Evolutionary conservation across 2,888 invertebrate species (phyloP), one percentile per base, ranked within the genome.

Genomic region (Diachrysia chrysitis): DNA sequence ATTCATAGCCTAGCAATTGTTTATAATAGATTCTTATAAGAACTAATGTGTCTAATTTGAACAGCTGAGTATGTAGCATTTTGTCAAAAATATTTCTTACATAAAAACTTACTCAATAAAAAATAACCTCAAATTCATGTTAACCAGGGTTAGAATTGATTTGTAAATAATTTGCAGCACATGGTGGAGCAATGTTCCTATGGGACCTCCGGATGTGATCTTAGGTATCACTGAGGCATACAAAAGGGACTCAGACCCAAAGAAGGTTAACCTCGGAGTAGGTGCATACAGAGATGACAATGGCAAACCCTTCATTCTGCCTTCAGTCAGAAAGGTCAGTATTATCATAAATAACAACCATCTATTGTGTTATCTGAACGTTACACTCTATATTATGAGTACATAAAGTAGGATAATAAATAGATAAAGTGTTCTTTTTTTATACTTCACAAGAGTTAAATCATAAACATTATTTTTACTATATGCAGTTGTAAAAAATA

Each of bases 151-250:
- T 10, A 32, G 10, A 32, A 32, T 1, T 10, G 0, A 10, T 1
- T 32, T 32, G 9, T 10, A 32, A 32, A 10, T 32, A 10, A 10
- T 61, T 90, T 87, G 12, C 80, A 98, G 98, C 88, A 97, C 97
- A 81, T 98, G 97, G 97, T 99, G 98, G 97, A 93, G 96, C 68
- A 96, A 98, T 89, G 99, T 99, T 10, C 97, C 97, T 89, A 98
- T 99, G 98, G 99, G 99, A 5, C 99, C 99, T 19, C 99, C 99
- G 6, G 99, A 99, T 96, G 98, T 98, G 25, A 99, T 99, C 94
- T 95, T 99, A 59, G 99, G 99, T 46, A 98, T 99, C 53, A 98
- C 99, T 0, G 99, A 99, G 91, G 99, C 99, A 0, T 99, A 96
- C 94, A 99, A 98, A 90, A 96, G 95, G 71, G 99, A 99, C 90